Evolutionary conservation across 2,888 invertebrate species (phyloP).

Genomic region (Leptinotarsa rubiginosa): DNA sequence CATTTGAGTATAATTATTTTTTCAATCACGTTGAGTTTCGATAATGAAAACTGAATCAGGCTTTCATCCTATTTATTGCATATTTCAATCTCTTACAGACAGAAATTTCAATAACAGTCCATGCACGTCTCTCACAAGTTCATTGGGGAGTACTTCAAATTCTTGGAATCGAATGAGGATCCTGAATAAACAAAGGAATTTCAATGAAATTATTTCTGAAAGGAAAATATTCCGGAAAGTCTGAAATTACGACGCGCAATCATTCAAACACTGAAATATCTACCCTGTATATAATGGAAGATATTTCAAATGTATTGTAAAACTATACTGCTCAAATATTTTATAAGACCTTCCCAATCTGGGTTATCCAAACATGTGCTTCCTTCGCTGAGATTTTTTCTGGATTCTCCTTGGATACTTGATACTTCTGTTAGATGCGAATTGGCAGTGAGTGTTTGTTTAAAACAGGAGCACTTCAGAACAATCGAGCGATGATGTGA

Average conservation of each 20-base stretch:
- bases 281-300: background rate
- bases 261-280: slow-evolving; percentile 3
- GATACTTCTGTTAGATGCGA: background rate
- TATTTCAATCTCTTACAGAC: too few species aligned
- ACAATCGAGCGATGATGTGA: background rate
- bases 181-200: slow-evolving; percentile 1
- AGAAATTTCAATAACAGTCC: too few species aligned
- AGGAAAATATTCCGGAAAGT: background rate
- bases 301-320: background rate
- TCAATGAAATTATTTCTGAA: slow-evolving; percentile 1
- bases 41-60: too few species aligned
- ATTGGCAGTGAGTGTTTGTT: background rate
- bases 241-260: background rate
- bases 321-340: slow-evolving; percentile 1
- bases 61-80: too few species aligned
- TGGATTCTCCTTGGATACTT: slow-evolving; percentile 6
- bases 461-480: background rate
- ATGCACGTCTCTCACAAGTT: too few species aligned
- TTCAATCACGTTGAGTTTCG: too few species aligned
- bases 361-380: slow-evolving; percentile 8
- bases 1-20: too few species aligned
- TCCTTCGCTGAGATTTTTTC: background rate
- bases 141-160: background rate
- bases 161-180: background rate
- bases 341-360: background rate